Evolutionary conservation across 1,140 invertebrate species (phyloP), one percentile per base, ranked within the genome.

Genomic region (Aphelinus atriplicis): DNA sequence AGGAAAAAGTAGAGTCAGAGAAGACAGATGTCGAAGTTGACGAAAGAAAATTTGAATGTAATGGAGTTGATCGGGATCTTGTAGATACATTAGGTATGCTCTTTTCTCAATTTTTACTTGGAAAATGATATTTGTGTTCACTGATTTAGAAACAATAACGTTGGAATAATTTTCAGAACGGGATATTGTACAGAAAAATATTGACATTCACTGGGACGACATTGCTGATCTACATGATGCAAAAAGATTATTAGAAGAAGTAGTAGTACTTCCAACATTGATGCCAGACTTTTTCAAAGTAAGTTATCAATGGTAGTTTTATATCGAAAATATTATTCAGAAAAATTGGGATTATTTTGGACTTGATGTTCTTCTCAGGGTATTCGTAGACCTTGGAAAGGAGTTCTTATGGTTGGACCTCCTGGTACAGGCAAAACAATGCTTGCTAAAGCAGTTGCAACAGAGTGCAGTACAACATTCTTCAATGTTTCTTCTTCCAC

Each of bases 401-500:
- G 97, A 26, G 97, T 99, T 6, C 85, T 99, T 69, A 98, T 99
- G 97, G 97, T 98, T 74, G 97, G 97, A 2, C 97, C 97, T 26
- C 97, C 95, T 3, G 98, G 98, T 58, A 99, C 98, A 2, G 98
- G 98, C 9, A 99, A 99, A 91, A 99, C 98, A 1, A 96, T 99
- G 95, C 88, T 99, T 61, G 98, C 98, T 26, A 99, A 99, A 90
- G 98, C 98, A 6, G 97, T 99, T 3, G 98, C 98, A 42, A 99
- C 98, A 0, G 98, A 99, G 90, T 99, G 98, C 89, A 95, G 96
- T 43, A 99, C 98, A 63, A 99, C 98, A 1, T 99, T 99, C 89
- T 99, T 99, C 86, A 99, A 98, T 89, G 97, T 99, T 3, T 98
- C 97, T 26, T 97, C 97, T 0, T 98, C 97, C 1, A 98, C 96